Percentiles rank a stretch among this genome's conserved stretches.
phyloP scores from a whole-genome alignment of 2,797 vertebrate species.

The Galago senegalensis region DNA sequence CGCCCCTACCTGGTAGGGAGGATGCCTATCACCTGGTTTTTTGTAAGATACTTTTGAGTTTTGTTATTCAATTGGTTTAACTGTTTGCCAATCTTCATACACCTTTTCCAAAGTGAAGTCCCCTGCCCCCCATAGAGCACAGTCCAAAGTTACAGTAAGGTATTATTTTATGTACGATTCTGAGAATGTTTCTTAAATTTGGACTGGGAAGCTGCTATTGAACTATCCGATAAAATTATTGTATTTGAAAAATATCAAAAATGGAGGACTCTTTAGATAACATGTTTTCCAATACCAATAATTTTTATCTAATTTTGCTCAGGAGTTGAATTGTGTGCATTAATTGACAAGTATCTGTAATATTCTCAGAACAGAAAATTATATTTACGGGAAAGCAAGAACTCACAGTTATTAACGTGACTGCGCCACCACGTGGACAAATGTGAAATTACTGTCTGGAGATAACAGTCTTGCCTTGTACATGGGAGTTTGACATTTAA shows the following conservation, averaged over 20 bases:
- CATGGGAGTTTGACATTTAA: neutral
- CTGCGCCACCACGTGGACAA: slow-evolving; percentile 79
- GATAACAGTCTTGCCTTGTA: neutral
- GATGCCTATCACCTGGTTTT: neutral
- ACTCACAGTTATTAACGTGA: slow-evolving; percentile 45
- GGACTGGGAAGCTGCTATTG: neutral
- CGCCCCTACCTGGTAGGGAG: neutral
- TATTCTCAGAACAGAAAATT: neutral
- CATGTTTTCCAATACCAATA: neutral
- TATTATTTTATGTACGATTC: neutral
- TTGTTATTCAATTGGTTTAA: neutral
- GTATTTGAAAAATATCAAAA: slow-evolving; percentile 41
- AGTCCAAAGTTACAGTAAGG: neutral
- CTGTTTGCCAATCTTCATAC: neutral
- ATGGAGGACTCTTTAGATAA: neutral
- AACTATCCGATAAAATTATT: neutral
- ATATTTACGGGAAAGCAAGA: neutral
- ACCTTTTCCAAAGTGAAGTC: neutral
- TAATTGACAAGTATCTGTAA: neutral
- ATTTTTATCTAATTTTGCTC: slow-evolving; percentile 42
- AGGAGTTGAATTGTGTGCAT: neutral
- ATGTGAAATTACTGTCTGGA: neutral
- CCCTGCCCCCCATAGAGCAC: fast-evolving
- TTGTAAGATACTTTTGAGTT: slow-evolving; percentile 9
- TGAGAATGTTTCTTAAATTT: neutral